Base-by-base conservation (phyloP, 2,888 invertebrate species). In the Cantharis nigra region DNA sequence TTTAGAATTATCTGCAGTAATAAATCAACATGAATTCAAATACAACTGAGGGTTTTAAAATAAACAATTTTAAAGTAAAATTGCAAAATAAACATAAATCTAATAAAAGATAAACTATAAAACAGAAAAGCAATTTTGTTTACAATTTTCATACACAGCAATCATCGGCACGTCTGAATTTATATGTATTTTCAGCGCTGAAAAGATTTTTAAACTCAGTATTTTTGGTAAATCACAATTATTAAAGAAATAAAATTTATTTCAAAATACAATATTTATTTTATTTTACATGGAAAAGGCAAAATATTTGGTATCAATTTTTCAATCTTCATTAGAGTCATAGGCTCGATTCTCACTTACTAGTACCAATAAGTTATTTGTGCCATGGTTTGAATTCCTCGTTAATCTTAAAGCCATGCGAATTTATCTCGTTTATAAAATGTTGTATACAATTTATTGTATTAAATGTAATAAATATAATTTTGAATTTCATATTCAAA, bases 21-120 rank as follows among this genome's bases (percentile, higher is more conserved):
- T 67, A 67, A 67, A 67, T 67, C 65, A 67, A 67, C 26, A 26
- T 13, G 65, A 67, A 67, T 67, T 67, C 65, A 26, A 67, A 67
- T 67, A 67, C 65, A 67, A 67, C 26, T 67, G 65, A 67, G 65
- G 20, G 11, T 67, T 67, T 67, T 23, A 67, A 67, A 67, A 67
- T 67, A 23, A 49, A 49, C 49, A 67, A 67, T 67, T 67, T 26
- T 67, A 67, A 67, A 20, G 65, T 67, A 67, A 20, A 67, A 67
- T 67, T 26, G 26, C 26, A 67, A 67, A 67, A 67, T 26, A 67
- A 67, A 67, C 65, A 67, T 67, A 67, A 67, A 67, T 67, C 26
- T 67, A 67, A 67, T 67, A 67, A 67, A 67, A 67, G 49, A 49
- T 49, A 49, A 49, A 49, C 49, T 49, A 49, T 49, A 49, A 49